Evolutionary conservation across 1,140 invertebrate genomes (phyloP).

Genomic region (Propsilocerus akamusi): DNA sequence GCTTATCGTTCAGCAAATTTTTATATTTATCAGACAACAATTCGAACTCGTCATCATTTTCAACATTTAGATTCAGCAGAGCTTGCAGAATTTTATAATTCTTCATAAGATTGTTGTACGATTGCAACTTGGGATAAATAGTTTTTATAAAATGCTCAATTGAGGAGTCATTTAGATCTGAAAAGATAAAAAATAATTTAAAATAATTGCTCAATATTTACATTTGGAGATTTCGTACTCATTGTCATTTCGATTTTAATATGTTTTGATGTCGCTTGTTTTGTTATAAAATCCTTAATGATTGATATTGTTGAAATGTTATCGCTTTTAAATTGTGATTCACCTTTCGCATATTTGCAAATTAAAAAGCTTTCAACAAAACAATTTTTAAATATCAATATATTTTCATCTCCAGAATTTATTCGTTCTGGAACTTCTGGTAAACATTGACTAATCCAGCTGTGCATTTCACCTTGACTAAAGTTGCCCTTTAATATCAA

Average conservation of each 20-base stretch:
- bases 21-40: conserved; percentile 49
- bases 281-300: conserved; percentile 63
- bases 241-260: conserved; percentile 51
- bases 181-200: conserved; percentile 10
- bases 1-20: conserved; percentile 33
- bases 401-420: conserved; percentile 28
- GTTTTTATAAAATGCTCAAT: conserved; percentile 42
- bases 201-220: background rate
- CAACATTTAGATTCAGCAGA: conserved; percentile 47
- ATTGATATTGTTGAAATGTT: conserved; percentile 76
- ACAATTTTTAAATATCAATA: conserved; percentile 47
- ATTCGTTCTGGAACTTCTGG: conserved; percentile 64
- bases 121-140: conserved; percentile 44
- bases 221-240: conserved; percentile 29
- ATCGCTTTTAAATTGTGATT: conserved; percentile 59
- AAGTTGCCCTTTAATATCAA: conserved; percentile 56
- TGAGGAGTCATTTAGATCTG: conserved; percentile 44
- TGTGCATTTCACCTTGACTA: conserved; percentile 68
- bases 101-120: conserved; percentile 27
- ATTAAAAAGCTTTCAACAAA: conserved; percentile 49
- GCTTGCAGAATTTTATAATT: conserved; percentile 38
- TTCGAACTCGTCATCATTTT: conserved; percentile 37
- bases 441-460: conserved; percentile 60
- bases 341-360: conserved; percentile 51
- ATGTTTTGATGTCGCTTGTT: conserved; percentile 71